These are phyloP conservation scores for Blastomussa wellsi DNA, from an alignment of 92 coral and sea anemone species.

Conservation along the genomic window DNA sequence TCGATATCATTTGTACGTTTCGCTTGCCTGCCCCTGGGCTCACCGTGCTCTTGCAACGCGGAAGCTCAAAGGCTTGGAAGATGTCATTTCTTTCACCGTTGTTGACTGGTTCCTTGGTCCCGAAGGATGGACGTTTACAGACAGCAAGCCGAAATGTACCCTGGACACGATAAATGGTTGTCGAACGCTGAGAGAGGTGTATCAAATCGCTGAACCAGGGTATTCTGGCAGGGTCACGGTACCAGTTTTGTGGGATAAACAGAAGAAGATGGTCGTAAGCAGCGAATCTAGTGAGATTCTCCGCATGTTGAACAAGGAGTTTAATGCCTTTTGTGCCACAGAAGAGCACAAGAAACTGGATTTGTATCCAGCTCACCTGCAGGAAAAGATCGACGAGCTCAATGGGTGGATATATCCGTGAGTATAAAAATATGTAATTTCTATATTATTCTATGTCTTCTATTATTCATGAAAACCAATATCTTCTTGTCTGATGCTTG, in stretches of 20 bases:
- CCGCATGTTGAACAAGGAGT: conserved; percentile 86
- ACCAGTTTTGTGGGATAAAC: conserved; percentile 86
- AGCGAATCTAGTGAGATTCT: conserved; percentile 93
- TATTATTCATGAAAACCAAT: too few relatives aligned
- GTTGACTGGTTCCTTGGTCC: conserved; percentile 70
- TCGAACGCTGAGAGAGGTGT: conserved; percentile 70
- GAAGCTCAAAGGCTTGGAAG: conserved; percentile 86
- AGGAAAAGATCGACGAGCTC: conserved; percentile 74
- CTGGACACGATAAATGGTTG: conserved; percentile 84
- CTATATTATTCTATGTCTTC: too few relatives aligned
- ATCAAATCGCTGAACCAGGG: conserved; percentile 58
- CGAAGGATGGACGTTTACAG: conserved; percentile 84
- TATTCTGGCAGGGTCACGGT: conserved; percentile 73
- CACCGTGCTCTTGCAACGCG: conserved; percentile 71
- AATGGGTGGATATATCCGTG: conserved; percentile 91
- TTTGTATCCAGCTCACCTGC: conserved; percentile 69
- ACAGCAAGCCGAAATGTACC: conserved; percentile 75
- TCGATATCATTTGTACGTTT: conserved; percentile 86
- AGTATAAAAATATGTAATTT: too few relatives aligned
- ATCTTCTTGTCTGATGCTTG: too few relatives aligned
- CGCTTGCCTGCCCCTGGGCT: conserved; percentile 90
- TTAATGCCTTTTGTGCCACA: conserved; percentile 83
- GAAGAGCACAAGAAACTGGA: conserved; percentile 83
- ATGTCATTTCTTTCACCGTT: conserved; percentile 62
- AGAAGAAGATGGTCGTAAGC: conserved; percentile 73